phyloP scores from a whole-genome alignment of 2,888 invertebrate species.

The Calephelis perditalis region DNA sequence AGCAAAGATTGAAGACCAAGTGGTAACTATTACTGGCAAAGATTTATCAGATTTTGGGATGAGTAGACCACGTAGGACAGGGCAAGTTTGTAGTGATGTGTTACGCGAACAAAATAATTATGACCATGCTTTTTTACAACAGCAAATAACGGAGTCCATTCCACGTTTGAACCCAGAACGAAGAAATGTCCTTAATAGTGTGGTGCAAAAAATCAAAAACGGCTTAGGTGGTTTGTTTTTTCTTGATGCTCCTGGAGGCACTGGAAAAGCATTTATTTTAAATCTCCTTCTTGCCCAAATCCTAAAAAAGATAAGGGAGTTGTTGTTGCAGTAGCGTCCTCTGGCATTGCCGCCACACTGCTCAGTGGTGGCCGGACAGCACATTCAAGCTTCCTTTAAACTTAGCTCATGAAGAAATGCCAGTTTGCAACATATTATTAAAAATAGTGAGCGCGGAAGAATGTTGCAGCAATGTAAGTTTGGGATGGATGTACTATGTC shows the following conservation, averaged over 20 bases:
- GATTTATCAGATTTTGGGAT: conserved; percentile 31
- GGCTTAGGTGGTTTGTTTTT: conserved; percentile 21
- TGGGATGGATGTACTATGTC: conserved; percentile 29
- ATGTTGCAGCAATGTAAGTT: conserved; percentile 26
- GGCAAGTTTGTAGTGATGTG: conserved; percentile 24
- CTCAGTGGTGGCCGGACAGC: conserved; percentile 13
- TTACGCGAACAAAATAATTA: conserved; percentile 26
- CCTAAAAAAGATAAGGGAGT: conserved; percentile 27
- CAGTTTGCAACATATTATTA: conserved; percentile 28
- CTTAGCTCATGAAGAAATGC: conserved; percentile 26
- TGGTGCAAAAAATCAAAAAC: conserved; percentile 22
- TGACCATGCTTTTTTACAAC: conserved; percentile 23
- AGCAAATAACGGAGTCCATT: conserved; percentile 26
- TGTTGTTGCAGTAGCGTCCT: conserved; percentile 25
- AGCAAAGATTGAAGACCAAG: too few species aligned
- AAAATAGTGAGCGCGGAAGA: conserved; percentile 27
- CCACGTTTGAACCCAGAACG: conserved; percentile 26
- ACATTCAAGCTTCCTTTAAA: conserved; percentile 26
- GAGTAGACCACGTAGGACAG: conserved; percentile 25
- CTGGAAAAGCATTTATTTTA: conserved; percentile 26
- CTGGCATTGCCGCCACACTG: conserved; percentile 12
- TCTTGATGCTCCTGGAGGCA: conserved; percentile 25
- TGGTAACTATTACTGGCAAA: conserved; percentile 20
- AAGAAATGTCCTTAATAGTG: conserved; percentile 24
- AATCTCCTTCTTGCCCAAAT: conserved; percentile 24